Evolutionary conservation across 1,140 invertebrate species (phyloP).

Genomic region (Bombus superbus): DNA sequence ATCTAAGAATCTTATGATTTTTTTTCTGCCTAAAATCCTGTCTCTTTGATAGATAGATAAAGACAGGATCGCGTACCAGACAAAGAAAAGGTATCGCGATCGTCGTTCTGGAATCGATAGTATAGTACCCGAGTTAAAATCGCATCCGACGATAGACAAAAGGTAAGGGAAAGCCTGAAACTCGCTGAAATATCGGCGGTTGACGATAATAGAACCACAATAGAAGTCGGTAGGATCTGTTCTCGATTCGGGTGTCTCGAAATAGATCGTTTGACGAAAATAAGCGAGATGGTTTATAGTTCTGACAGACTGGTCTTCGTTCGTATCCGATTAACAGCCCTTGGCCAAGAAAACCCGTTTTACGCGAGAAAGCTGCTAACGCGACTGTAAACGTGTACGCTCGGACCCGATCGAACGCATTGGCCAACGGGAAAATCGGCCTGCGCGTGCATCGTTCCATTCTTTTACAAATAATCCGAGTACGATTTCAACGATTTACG

Average conservation of each 20-base stretch:
- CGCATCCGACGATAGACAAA: not conserved
- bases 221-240: not conserved
- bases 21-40: not conserved
- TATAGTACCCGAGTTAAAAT: not conserved
- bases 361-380: not conserved
- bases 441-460: not conserved
- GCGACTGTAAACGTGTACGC: not conserved
- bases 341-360: slow-evolving; percentile 17
- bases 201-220: not conserved
- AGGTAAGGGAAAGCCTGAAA: not conserved
- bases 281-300: slow-evolving; percentile 19
- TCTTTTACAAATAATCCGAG: slow-evolving; percentile 41
- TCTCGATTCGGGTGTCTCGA: slow-evolving; percentile 4
- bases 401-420: not conserved
- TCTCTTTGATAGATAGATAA: not conserved
- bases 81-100: too few relatives aligned
- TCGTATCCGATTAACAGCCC: slow-evolving; percentile 18
- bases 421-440: not conserved
- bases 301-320: not conserved
- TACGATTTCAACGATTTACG: slow-evolving; percentile 36
- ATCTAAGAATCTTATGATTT: not conserved
- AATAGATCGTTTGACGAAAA: slow-evolving; percentile 16
- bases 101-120: not conserved
- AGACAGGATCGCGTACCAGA: too few relatives aligned
- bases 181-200: not conserved